phyloP scores from a whole-genome alignment of 2,797 vertebrate species.

The Argya squamiceps region DNA sequence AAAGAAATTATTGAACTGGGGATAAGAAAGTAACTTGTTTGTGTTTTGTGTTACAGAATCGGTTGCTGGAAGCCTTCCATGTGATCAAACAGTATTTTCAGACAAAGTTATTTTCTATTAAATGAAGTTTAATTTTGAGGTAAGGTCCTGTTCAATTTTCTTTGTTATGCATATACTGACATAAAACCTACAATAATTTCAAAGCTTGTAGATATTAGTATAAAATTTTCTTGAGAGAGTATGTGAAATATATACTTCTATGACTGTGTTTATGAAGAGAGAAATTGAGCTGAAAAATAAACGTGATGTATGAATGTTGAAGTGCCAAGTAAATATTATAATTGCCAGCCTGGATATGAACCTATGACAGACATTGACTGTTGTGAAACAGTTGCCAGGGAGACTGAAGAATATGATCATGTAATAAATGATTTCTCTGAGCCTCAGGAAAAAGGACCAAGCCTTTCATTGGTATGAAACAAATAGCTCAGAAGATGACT shows the following conservation, averaged over 20 bases:
- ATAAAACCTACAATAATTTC: not conserved
- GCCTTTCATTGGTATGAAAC: conserved; percentile 32
- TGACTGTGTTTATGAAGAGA: not conserved
- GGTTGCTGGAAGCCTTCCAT: conserved; percentile 30
- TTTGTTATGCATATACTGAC: not conserved
- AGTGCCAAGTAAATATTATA: not conserved
- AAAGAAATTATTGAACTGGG: not conserved
- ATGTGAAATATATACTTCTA: not conserved
- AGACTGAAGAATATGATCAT: not conserved
- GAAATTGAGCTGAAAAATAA: not conserved
- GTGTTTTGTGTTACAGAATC: conserved; percentile 42
- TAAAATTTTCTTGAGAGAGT: not conserved
- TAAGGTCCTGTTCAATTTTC: conserved; percentile 25
- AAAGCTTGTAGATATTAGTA: not conserved
- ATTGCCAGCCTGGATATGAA: not conserved
- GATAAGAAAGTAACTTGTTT: not conserved
- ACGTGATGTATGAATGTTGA: not conserved
- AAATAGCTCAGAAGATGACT: conserved; percentile 5
- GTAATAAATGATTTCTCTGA: not conserved
- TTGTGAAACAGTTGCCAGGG: conserved; percentile 40
- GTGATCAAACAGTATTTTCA: conserved; percentile 11
- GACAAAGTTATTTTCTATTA: not conserved
- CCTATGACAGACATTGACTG: not conserved
- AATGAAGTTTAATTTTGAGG: conserved; percentile 60
- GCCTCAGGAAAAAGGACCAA: not conserved